Conservation (phyloP, 2,797 vertebrate genomes). For the Takifugu rubripes region DNA sequence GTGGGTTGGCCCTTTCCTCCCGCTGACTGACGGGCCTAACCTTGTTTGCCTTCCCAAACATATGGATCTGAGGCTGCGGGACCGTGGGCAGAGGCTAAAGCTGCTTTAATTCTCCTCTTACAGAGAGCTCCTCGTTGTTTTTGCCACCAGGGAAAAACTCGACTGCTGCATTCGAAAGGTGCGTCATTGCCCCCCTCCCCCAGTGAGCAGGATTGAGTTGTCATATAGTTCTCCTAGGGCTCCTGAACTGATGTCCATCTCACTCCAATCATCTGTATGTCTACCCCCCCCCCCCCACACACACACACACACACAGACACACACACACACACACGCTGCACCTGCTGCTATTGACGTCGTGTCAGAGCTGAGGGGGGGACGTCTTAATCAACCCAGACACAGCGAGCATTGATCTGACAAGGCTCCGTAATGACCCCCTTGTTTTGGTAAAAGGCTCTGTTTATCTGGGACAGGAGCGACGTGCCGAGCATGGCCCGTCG, state of each 20-base stretch:
- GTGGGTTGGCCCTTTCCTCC: slow-evolving; percentile 47
- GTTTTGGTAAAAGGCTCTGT: slow-evolving; percentile 97
- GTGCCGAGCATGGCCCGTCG: slow-evolving; percentile 81
- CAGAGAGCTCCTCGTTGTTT: slow-evolving; percentile 41
- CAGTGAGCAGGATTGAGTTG: slow-evolving; percentile 95
- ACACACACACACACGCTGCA: slow-evolving; percentile 69
- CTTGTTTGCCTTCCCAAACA: slow-evolving; percentile 64
- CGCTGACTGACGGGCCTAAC: slow-evolving; percentile 56
- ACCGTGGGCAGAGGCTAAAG: slow-evolving; percentile 51
- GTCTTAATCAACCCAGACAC: slow-evolving; percentile 98
- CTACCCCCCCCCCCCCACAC: slow-evolving; percentile 5
- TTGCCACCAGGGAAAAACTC: slow-evolving; percentile 8
- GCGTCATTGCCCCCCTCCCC: slow-evolving; percentile 49
- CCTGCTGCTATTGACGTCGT: slow-evolving; percentile 91
- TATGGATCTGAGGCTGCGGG: slow-evolving; percentile 62
- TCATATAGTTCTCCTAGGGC: slow-evolving; percentile 99
- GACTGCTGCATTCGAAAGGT: too few relatives aligned
- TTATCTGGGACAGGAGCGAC: slow-evolving; percentile 87
- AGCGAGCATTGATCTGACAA: slow-evolving; percentile 99
- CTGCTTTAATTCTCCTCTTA: slow-evolving; percentile 41
- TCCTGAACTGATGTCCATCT: slow-evolving; percentile 98
- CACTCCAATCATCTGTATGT: slow-evolving; percentile 91
- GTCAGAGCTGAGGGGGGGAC: slow-evolving; percentile 94
- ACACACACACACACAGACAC: slow-evolving; percentile 21
- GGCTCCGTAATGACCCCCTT: slow-evolving; percentile 99